A percentile compares a stretch with the other conserved stretches of the same genome.
phyloP scores from a whole-genome alignment of 2,888 invertebrate species.

The Isotomurus palustris region DNA sequence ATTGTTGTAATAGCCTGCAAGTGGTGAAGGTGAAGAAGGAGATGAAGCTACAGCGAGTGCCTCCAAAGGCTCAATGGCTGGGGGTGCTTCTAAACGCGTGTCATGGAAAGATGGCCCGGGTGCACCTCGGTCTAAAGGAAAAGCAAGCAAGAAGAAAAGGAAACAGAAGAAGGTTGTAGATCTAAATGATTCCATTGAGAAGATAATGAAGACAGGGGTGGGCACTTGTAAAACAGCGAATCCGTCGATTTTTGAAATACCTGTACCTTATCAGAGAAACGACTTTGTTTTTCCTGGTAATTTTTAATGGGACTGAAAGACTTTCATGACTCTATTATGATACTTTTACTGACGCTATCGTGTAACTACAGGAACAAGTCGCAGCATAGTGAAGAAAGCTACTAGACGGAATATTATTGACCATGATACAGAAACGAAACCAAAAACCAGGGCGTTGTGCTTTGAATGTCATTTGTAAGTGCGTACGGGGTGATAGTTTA shows the following conservation, averaged over 20 bases:
- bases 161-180: background rate
- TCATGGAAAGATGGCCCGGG: background rate
- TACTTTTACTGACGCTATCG: too few species aligned
- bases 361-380: constrained; percentile 26
- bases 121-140: background rate
- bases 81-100: too few species aligned
- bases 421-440: background rate
- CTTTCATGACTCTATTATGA: too few species aligned
- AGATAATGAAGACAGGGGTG: too few species aligned
- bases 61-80: too few species aligned
- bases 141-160: background rate
- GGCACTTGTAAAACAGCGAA: constrained; percentile 79
- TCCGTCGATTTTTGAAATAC: constrained; percentile 84
- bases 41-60: background rate
- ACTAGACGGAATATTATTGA: background rate
- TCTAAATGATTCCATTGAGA: too few species aligned
- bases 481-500: too few species aligned
- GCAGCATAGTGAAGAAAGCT: constrained; percentile 17
- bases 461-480: too few species aligned
- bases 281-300: constrained; percentile 67
- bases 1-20: background rate
- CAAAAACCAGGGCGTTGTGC: too few species aligned
- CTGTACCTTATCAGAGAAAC: constrained; percentile 66
- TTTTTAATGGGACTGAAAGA: too few species aligned
- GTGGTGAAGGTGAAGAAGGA: too few species aligned